Evolutionary conservation across 2,113 vertebrate genomes (phyloP).

Genomic region (Saimiri boliviensis): DNA sequence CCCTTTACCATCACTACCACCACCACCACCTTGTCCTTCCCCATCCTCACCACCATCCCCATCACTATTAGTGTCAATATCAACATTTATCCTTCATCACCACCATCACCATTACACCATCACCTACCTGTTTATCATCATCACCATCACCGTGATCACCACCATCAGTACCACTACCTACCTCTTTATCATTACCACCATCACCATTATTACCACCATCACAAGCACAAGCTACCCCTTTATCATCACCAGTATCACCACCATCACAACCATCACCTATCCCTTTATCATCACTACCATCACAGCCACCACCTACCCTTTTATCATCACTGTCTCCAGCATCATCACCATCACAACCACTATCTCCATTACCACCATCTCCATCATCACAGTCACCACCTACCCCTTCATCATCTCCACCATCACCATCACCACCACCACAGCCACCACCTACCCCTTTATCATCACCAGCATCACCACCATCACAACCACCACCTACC

Average conservation of each 20-base stretch:
- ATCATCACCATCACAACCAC: no score
- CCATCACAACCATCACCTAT: accelerated
- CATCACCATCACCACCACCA: accelerated
- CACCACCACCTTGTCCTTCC: not conserved
- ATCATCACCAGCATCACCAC: no score
- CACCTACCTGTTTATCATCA: not conserved
- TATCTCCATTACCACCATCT: accelerated
- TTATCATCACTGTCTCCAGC: not conserved
- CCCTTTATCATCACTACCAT: not conserved
- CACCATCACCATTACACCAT: no score
- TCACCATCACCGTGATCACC: not conserved
- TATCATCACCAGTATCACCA: no score
- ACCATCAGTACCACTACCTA: not conserved
- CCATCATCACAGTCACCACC: not conserved
- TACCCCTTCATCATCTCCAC: not conserved
- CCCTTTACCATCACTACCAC: not conserved
- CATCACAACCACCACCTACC: not conserved
- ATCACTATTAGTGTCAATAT: no score
- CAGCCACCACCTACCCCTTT: no score
- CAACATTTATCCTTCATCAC: not conserved
- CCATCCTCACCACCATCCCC: accelerated
- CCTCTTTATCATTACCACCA: not conserved
- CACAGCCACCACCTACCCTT: no score
- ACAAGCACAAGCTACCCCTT: accelerated
- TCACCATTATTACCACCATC: not conserved